Base-by-base conservation (phyloP, 2,113 vertebrate genomes). In the Lophochroa leadbeateri region DNA sequence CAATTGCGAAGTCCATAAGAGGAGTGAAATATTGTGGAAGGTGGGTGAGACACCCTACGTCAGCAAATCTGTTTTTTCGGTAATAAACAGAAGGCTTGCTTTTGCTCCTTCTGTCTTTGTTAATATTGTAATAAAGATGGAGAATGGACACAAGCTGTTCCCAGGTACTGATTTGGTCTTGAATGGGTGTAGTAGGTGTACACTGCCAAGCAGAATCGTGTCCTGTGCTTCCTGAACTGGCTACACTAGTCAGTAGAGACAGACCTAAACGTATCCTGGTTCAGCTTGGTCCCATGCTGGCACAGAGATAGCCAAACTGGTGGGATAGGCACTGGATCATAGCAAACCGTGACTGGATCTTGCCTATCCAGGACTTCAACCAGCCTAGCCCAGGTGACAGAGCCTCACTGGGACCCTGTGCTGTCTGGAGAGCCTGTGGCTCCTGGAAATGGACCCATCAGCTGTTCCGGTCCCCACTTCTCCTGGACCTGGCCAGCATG, bases 181-280 rank as follows among this genome's bases (percentile, higher is more conserved):
- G 33, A 82, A 10, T 4, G 18, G 13, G 20, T 53, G 15, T 53
- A 31, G 13, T 27, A 39, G 28, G 23, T 39, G 43, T 16, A 70
- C 16, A 3, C 7, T 53, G 27, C 10, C 5, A 1, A 64, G 44
- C 5, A 47, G 27, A 35, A 13, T n/a, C 3, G 2, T 33, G 70
- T 33, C 31, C 28, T 49, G 16, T 39, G 15, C 47, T 53, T 27
- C 29, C 13, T 57, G 33, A 21, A 5, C 58, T 60, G 49, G 5
- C 6, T 69, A 1, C 23, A 4, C 15, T 18, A 9, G 24, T 37
- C 31, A 39, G 27, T 6, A 25, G 15, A 23, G 47, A 18, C 58
- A 64, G 25, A 46, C 13, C 7, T 27, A 43, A 39, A 44, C 0
- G 0, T 7, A 1, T 14, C 14, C 19, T 14, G 4, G 6, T 55